Evolutionary conservation across 2,888 invertebrate genomes (phyloP).

Genomic region (Ectemnius lituratus): DNA sequence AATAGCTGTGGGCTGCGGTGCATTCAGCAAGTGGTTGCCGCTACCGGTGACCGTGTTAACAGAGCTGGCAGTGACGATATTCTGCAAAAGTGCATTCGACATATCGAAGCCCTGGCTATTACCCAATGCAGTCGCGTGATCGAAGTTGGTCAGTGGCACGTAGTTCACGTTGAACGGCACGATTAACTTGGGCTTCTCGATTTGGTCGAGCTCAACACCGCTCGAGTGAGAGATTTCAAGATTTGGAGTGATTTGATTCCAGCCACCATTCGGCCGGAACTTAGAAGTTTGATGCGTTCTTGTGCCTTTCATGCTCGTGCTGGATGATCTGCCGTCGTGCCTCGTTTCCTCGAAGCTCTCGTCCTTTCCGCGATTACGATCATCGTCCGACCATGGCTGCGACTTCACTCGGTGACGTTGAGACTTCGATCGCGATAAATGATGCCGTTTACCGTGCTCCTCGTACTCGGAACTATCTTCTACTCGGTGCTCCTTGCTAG

Average conservation of each 20-base stretch:
- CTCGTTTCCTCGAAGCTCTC: constrained; percentile 56
- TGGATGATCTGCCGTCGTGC: constrained; percentile 31
- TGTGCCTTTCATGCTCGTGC: constrained; percentile 24
- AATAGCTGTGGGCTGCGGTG: constrained; percentile 39
- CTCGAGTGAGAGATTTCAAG: constrained; percentile 69
- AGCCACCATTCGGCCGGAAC: constrained; percentile 48
- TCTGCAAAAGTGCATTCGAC: constrained; percentile 75
- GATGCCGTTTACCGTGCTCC: constrained; percentile 57
- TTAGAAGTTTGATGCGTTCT: constrained; percentile 27
- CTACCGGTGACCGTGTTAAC: constrained; percentile 59
- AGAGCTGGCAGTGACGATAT: constrained; percentile 63
- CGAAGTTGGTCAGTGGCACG: constrained; percentile 73
- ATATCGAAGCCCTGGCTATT: constrained; percentile 79
- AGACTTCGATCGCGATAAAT: constrained; percentile 56
- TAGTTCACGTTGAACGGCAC: constrained; percentile 72
- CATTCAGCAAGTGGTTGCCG: constrained; percentile 59
- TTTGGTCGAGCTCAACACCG: constrained; percentile 68
- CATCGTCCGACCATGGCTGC: constrained; percentile 63
- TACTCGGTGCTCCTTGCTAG: constrained; percentile 71
- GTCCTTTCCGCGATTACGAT: constrained; percentile 49
- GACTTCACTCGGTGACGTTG: constrained; percentile 60
- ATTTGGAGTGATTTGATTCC: constrained; percentile 71
- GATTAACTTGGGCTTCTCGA: constrained; percentile 71
- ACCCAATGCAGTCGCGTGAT: constrained; percentile 77
- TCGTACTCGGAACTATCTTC: constrained; percentile 53